These are phyloP conservation scores for Geodia barretti DNA, from an alignment of 37 sponge, comb jelly and placozoan genomes.

Conservation along the genomic window DNA sequence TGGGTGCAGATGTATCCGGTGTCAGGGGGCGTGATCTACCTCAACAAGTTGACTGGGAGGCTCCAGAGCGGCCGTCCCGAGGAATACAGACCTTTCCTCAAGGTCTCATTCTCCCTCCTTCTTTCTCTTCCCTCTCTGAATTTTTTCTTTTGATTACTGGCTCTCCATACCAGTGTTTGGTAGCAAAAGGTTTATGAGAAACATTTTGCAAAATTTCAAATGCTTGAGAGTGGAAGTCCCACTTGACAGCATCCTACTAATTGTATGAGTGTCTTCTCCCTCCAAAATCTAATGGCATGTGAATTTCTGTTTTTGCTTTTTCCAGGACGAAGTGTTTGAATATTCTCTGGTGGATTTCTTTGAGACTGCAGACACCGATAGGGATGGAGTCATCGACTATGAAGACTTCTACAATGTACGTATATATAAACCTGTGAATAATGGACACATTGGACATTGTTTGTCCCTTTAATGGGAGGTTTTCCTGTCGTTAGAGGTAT, in stretches of 20 bases:
- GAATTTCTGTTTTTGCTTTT: too few relatives aligned
- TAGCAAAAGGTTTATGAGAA: too few relatives aligned
- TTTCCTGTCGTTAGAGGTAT: too few relatives aligned
- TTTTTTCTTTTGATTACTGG: not conserved
- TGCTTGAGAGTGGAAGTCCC: too few relatives aligned
- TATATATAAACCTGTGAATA: not conserved
- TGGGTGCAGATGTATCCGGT: slow-evolving; percentile 62
- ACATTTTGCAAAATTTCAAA: too few relatives aligned
- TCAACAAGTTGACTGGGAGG: slow-evolving; percentile 59
- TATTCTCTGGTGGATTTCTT: slow-evolving; percentile 81
- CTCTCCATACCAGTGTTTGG: too few relatives aligned
- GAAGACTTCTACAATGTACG: slow-evolving; percentile 68
- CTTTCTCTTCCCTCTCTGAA: not conserved
- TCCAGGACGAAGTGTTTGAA: slow-evolving; percentile 89
- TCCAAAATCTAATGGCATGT: too few relatives aligned
- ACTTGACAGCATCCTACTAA: too few relatives aligned
- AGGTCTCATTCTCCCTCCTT: slow-evolving; percentile 15
- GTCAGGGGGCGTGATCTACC: slow-evolving; percentile 26
- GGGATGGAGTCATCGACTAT: slow-evolving; percentile 64
- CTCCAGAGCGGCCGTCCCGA: slow-evolving; percentile 59
- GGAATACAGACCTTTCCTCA: slow-evolving; percentile 69
- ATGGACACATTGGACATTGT: too few relatives aligned
- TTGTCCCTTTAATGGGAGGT: not conserved
- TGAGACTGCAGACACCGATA: slow-evolving; percentile 62
- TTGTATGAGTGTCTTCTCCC: too few relatives aligned